These are phyloP conservation scores for Trichonephila inaurata DNA, from an alignment of 1,140 invertebrate species.

Conservation along the genomic window DNA sequence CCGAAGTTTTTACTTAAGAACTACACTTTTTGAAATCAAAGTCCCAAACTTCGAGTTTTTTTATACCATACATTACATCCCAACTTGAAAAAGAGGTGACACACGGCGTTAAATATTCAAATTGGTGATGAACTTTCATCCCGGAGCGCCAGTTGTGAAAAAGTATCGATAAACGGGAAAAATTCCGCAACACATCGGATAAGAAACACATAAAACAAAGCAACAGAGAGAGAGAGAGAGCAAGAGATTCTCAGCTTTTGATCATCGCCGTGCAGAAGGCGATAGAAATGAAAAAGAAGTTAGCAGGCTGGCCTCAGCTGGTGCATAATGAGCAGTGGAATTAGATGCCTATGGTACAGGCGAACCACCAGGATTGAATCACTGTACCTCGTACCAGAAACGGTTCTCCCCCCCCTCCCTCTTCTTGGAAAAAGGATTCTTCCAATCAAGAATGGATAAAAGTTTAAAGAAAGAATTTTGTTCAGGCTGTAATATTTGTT, in stretches of 20 bases:
- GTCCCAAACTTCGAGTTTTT: too few relatives aligned
- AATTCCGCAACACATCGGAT: neutral
- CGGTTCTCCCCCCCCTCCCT: neutral
- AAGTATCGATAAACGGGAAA: neutral
- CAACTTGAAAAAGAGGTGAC: too few relatives aligned
- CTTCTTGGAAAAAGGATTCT: too few relatives aligned
- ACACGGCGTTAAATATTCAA: too few relatives aligned
- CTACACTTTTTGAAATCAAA: too few relatives aligned
- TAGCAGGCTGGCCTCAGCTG: conserved; percentile 9
- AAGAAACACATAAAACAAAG: neutral
- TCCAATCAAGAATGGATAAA: too few relatives aligned
- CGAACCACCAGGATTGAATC: neutral
- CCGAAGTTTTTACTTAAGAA: too few relatives aligned
- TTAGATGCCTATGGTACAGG: neutral
- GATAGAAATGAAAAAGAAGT: conserved; percentile 9
- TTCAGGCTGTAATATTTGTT: too few relatives aligned
- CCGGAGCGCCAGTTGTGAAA: neutral
- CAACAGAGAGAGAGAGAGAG: neutral
- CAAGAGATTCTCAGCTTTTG: neutral
- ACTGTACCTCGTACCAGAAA: neutral
- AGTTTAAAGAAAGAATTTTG: too few relatives aligned
- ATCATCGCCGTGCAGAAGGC: neutral
- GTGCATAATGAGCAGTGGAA: conserved; percentile 14
- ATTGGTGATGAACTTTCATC: too few relatives aligned
- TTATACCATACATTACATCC: too few relatives aligned